Conservation (phyloP, 2,797 vertebrate species). For the Leuciscus waleckii region DNA sequence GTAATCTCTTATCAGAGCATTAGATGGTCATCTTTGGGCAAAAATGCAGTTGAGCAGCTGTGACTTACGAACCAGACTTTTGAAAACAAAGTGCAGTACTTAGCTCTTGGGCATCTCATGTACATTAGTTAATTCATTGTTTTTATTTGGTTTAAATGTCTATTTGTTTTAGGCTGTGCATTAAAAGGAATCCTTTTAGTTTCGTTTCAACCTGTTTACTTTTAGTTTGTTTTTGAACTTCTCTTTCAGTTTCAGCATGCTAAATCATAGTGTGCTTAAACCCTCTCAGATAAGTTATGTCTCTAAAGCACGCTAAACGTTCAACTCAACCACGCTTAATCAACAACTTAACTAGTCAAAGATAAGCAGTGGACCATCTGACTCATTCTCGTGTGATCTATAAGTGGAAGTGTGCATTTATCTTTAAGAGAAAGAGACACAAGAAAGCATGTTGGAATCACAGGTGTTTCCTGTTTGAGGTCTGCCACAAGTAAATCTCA, state of each 20-base stretch:
- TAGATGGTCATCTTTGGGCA: slow-evolving; percentile 48
- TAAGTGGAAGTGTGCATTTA: slow-evolving; percentile 30
- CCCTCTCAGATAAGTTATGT: not conserved
- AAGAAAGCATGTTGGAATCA: not conserved
- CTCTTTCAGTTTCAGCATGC: not conserved
- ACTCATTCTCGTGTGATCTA: not conserved
- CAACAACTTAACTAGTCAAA: not conserved
- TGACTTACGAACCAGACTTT: not conserved
- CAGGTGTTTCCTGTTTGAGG: slow-evolving; percentile 63
- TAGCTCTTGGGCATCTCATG: not conserved
- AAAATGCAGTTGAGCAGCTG: slow-evolving; percentile 64
- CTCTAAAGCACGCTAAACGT: too few species aligned
- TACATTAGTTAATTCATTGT: not conserved
- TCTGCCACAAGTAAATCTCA: slow-evolving; percentile 49
- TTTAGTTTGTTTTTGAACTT: not conserved
- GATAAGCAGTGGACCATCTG: not conserved
- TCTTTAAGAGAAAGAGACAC: not conserved
- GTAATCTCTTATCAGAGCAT: slow-evolving; percentile 59
- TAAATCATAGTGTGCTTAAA: not conserved
- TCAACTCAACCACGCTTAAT: not conserved
- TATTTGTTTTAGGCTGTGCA: not conserved
- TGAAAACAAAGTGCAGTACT: not conserved
- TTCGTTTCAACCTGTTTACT: not conserved
- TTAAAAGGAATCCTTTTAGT: not conserved
- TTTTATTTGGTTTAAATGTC: not conserved